These are phyloP conservation scores for Micromys minutus DNA, from an alignment of 2,113 vertebrate species.

Conservation along the genomic window DNA sequence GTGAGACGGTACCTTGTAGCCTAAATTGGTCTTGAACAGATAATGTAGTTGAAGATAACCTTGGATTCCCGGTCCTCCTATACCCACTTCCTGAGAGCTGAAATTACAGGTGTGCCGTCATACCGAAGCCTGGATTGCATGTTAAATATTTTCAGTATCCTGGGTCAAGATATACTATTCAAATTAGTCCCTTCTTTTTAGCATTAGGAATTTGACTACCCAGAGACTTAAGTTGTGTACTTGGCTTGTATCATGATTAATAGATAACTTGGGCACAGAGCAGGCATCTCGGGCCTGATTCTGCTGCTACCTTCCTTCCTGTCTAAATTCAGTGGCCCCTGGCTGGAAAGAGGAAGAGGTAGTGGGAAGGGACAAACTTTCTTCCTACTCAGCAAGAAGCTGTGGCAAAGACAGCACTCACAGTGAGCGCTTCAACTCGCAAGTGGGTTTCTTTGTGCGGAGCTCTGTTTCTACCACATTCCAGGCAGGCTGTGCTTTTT, in stretches of 20 bases:
- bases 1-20: not conserved
- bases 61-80: not conserved
- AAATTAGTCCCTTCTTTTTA: not conserved
- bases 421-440: not conserved
- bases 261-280: too few species aligned
- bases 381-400: not conserved
- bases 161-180: conserved; percentile 15
- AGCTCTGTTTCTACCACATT: not conserved
- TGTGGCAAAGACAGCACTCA: not conserved
- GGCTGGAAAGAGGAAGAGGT: conserved; percentile 3
- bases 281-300: not conserved
- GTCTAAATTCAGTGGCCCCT: not conserved
- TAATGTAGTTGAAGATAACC: not conserved
- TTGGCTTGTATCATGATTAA: not conserved
- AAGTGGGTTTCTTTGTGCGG: not conserved
- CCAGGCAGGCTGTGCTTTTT: conserved; percentile 14
- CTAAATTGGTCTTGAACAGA: not conserved
- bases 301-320: not conserved
- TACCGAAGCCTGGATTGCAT: not conserved
- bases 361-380: not conserved
- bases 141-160: not conserved
- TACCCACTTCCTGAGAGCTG: not conserved
- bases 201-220: not conserved
- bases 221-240: not conserved
- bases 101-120: not conserved